Evolutionary conservation across 2,888 invertebrate species (phyloP).

Genomic region (Leptura quadrifasciata): DNA sequence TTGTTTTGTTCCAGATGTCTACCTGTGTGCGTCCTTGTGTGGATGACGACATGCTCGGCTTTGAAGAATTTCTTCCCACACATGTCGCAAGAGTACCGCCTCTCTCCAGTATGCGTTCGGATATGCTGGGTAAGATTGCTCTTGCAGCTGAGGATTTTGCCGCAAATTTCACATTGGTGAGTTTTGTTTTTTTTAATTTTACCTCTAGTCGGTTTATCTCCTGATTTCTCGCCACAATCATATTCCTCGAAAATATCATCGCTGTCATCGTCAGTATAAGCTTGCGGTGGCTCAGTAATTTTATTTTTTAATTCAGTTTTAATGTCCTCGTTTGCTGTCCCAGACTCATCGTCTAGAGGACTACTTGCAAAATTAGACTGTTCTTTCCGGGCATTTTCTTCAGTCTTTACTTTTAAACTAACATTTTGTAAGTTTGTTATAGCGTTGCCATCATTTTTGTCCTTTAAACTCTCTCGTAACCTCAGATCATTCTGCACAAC

Average conservation of each 20-base stretch:
- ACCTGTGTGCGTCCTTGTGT: conserved; percentile 66
- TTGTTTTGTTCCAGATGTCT: conserved; percentile 7
- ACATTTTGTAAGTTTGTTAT: background rate
- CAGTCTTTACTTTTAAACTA: background rate
- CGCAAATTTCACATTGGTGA: conserved; percentile 64
- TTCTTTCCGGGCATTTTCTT: background rate
- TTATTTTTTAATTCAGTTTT: background rate
- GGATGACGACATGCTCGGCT: conserved; percentile 63
- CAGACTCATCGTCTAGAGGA: background rate
- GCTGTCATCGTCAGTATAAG: background rate
- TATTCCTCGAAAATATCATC: background rate
- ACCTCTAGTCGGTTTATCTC: conserved; percentile 1
- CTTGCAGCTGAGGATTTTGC: conserved; percentile 60
- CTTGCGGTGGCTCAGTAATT: background rate
- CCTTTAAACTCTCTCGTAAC: conserved; percentile 49
- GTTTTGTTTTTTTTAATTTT: conserved; percentile 38
- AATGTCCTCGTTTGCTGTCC: conserved; percentile 19
- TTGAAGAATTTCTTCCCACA: conserved; percentile 64
- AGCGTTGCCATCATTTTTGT: background rate
- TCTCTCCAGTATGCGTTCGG: conserved; percentile 62
- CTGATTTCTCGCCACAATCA: background rate
- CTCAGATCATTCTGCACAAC: conserved; percentile 57
- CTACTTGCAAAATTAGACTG: background rate
- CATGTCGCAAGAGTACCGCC: conserved; percentile 61
- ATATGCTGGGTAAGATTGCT: conserved; percentile 63